These are phyloP conservation scores for Cryptotis parvus DNA, from an alignment of 2,113 vertebrate species.

Conservation along the genomic window DNA sequence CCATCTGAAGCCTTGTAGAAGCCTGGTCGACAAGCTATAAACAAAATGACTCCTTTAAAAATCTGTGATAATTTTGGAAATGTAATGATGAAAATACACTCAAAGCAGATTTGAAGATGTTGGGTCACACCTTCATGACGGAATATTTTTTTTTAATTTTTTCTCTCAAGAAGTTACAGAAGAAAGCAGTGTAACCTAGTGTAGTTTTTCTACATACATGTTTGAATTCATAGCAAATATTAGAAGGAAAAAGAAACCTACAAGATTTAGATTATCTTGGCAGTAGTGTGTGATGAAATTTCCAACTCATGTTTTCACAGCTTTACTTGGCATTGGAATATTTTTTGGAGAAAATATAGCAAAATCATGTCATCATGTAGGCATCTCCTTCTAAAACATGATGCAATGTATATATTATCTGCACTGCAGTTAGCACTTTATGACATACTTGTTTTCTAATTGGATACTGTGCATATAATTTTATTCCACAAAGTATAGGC, in stretches of 20 bases:
- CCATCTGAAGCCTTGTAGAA: constrained; percentile 96
- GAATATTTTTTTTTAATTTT: constrained; percentile 4
- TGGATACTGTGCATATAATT: neutral
- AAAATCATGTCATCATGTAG: constrained; percentile 57
- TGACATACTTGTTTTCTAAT: neutral
- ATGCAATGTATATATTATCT: neutral
- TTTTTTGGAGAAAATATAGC: constrained; percentile 71
- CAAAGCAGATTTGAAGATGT: constrained; percentile 22
- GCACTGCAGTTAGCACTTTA: neutral
- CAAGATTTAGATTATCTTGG: constrained; percentile 74
- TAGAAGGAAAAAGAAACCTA: neutral
- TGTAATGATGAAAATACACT: neutral
- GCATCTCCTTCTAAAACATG: constrained; percentile 38
- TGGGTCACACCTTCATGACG: neutral
- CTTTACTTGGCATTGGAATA: constrained; percentile 72
- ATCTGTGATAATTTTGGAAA: neutral
- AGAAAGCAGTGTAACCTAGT: constrained; percentile 31
- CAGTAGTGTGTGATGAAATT: constrained; percentile 55
- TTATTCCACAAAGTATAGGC: neutral
- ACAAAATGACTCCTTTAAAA: constrained; percentile 57
- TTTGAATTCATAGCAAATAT: constrained; percentile 66
- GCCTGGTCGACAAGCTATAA: constrained; percentile 94
- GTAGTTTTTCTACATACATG: constrained; percentile 36
- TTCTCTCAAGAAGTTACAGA: constrained; percentile 42
- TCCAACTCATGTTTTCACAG: constrained; percentile 72